Evolutionary conservation across 1,140 invertebrate species (phyloP).

Genomic region (Solenopsis invicta): DNA sequence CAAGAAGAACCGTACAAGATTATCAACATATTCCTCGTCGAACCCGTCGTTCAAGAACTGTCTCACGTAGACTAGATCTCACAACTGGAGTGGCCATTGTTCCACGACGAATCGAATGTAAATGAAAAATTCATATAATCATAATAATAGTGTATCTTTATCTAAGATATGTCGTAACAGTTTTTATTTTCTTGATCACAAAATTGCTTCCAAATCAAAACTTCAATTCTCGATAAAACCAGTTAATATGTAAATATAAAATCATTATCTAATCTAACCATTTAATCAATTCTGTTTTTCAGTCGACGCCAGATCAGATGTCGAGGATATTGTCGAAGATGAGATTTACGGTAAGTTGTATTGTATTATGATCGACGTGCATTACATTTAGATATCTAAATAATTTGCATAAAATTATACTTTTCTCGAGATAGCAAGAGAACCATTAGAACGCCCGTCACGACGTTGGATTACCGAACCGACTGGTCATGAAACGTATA

Average conservation of each 20-base stretch:
- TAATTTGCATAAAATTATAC: neutral
- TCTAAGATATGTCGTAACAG: neutral
- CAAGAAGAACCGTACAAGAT: neutral
- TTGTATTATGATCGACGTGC: neutral
- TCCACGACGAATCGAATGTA: slow-evolving; percentile 62
- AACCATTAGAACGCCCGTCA: neutral
- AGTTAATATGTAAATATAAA: slow-evolving; percentile 4
- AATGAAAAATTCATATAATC: neutral
- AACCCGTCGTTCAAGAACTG: neutral
- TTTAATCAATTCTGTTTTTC: slow-evolving; percentile 15
- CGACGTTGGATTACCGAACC: neutral
- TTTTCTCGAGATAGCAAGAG: slow-evolving; percentile 1
- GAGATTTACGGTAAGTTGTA: neutral
- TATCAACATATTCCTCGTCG: neutral
- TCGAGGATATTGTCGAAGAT: neutral
- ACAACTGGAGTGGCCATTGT: slow-evolving; percentile 60
- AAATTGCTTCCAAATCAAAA: neutral
- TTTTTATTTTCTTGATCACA: neutral
- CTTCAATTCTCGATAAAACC: neutral
- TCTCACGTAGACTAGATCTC: neutral
- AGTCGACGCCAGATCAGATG: slow-evolving; percentile 19
- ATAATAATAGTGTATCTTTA: neutral
- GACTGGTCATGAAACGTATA: neutral
- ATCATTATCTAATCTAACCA: neutral
- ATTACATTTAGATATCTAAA: neutral